Conservation (phyloP, 2,113 vertebrate species). For the Saguinus midas region DNA sequence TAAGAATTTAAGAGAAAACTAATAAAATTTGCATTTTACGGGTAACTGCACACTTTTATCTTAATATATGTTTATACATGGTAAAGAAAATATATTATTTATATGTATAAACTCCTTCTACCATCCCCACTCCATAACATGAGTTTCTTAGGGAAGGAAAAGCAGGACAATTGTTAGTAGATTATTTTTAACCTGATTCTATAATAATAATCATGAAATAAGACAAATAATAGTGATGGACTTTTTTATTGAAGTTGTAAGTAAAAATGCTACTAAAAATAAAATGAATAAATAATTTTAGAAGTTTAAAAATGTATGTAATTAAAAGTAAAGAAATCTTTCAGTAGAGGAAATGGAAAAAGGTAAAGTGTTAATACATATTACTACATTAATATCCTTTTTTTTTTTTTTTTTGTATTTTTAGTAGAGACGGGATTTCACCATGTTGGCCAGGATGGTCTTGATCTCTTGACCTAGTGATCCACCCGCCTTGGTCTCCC, state of each 20-base stretch:
- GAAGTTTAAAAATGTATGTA: background rate
- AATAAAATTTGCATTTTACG: background rate
- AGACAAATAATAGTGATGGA: background rate
- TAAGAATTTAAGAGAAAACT: constrained; percentile 11
- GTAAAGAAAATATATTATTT: background rate
- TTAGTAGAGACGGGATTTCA: no score
- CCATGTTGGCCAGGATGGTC: no score
- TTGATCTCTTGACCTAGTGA: no score
- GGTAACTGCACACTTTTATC: background rate
- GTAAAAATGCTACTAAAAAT: background rate
- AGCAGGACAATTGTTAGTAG: background rate
- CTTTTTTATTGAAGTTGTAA: background rate
- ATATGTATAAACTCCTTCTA: background rate
- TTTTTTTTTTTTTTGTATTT: background rate
- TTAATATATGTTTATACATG: background rate
- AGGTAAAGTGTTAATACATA: background rate
- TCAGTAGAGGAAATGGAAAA: background rate
- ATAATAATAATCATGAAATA: background rate
- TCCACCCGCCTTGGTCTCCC: no score
- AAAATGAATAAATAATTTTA: background rate
- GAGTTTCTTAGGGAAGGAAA: background rate
- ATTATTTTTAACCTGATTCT: background rate
- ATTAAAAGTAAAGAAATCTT: background rate
- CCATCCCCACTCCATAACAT: no score
- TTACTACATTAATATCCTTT: background rate